phyloP scores from a whole-genome alignment of 2,888 invertebrate species.

The Phyllotreta cruciferae region DNA sequence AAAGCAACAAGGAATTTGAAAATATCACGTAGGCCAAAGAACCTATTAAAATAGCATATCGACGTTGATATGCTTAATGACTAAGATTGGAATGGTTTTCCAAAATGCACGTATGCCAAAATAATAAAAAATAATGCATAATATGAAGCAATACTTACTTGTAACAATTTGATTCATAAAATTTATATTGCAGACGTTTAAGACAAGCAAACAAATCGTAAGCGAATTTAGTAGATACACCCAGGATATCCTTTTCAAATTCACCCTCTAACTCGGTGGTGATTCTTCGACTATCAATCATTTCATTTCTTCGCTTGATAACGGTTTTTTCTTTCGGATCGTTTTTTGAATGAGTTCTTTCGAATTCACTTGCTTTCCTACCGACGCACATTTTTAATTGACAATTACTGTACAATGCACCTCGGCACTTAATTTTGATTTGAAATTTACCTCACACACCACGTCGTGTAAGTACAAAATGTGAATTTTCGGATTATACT shows the following conservation, averaged over 20 bases:
- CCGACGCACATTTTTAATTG: conserved; percentile 45
- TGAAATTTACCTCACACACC: no score
- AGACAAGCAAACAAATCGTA: conserved; percentile 47
- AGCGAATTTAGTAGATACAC: conserved; percentile 51
- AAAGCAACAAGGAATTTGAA: conserved; percentile 13
- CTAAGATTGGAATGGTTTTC: conserved; percentile 12
- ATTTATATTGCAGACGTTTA: conserved; percentile 43
- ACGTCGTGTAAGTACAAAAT: no score
- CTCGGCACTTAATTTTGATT: no score
- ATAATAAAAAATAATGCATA: conserved; percentile 1
- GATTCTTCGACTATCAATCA: not conserved
- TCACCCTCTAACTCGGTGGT: not conserved
- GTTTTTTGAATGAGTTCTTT: conserved; percentile 25
- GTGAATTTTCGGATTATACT: no score
- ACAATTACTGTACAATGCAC: not conserved
- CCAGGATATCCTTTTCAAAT: conserved; percentile 47
- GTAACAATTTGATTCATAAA: conserved; percentile 49
- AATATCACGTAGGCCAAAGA: conserved; percentile 24
- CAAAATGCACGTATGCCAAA: conserved; percentile 13
- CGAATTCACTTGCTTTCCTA: conserved; percentile 40
- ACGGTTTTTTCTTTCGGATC: conserved; percentile 3
- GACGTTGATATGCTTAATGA: conserved; percentile 11
- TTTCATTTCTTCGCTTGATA: not conserved
- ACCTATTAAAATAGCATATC: conserved; percentile 14
- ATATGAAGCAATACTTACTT: conserved; percentile 47